Conservation (phyloP, 2,888 invertebrate genomes). For the Metallyticus violacea region DNA sequence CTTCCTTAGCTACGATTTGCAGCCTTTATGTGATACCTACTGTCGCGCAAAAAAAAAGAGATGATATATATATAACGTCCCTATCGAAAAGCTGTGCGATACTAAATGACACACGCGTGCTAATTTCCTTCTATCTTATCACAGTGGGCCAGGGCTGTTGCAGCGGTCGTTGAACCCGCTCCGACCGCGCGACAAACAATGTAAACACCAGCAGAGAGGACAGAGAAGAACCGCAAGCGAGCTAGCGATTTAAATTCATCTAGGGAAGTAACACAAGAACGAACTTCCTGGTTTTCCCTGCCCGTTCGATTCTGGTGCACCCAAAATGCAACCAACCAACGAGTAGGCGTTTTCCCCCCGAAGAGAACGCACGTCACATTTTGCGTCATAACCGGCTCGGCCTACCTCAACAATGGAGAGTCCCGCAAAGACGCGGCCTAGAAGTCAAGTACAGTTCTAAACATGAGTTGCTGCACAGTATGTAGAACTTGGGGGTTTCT, state of each 20-base stretch:
- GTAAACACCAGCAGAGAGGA: too few species aligned
- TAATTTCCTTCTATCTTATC: conserved; percentile 1
- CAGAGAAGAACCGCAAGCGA: neutral
- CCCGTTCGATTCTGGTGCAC: neutral
- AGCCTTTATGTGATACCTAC: neutral
- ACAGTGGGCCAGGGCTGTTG: neutral
- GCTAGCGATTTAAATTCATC: neutral
- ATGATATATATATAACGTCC: neutral
- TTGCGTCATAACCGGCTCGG: conserved; percentile 21
- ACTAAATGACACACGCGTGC: neutral
- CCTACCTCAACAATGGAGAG: conserved; percentile 33
- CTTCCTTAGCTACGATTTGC: too few species aligned
- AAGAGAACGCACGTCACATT: neutral
- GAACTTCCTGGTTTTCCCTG: neutral
- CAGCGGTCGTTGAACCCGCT: neutral
- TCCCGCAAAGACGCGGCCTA: conserved; percentile 16
- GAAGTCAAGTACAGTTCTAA: neutral
- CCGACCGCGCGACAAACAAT: neutral
- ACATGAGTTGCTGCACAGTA: neutral
- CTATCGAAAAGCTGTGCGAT: neutral
- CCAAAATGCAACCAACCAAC: neutral
- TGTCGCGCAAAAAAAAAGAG: neutral
- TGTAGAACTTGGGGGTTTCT: too few species aligned
- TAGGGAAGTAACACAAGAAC: neutral
- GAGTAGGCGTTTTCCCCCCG: neutral